phyloP scores from a whole-genome alignment of 2,797 vertebrate genomes.

The Pelobates cultripes region DNA sequence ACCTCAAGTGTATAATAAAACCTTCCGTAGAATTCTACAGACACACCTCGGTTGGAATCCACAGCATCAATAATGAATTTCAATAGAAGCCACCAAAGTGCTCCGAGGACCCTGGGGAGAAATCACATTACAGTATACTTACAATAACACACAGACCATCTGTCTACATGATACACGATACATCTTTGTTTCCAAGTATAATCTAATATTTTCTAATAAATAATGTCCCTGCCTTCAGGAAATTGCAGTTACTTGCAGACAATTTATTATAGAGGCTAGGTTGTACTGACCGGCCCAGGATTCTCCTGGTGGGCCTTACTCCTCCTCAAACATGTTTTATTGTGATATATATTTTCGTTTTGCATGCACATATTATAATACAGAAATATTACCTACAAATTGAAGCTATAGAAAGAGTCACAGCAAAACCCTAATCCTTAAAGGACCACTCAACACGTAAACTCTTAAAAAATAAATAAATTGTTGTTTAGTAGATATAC shows the following conservation, averaged over 20 bases:
- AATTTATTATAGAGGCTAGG: neutral
- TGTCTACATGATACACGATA: neutral
- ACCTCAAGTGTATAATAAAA: slow-evolving; percentile 91
- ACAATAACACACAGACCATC: neutral
- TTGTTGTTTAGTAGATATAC: too few relatives aligned
- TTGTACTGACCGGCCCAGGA: neutral
- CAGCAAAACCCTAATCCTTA: too few relatives aligned
- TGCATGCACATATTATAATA: too few relatives aligned
- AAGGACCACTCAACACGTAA: too few relatives aligned
- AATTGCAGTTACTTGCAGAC: neutral
- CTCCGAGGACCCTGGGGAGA: slow-evolving; percentile 76
- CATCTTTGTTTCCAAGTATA: neutral
- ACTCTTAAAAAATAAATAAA: too few relatives aligned
- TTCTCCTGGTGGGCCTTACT: too few relatives aligned
- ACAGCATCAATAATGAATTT: slow-evolving; percentile 82
- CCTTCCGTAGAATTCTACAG: slow-evolving; percentile 87
- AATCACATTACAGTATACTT: neutral
- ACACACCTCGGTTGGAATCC: slow-evolving; percentile 80
- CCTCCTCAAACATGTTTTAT: too few relatives aligned
- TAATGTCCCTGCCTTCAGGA: neutral
- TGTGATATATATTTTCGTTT: too few relatives aligned
- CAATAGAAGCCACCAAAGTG: slow-evolving; percentile 86
- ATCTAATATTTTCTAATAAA: neutral
- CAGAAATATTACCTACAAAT: too few relatives aligned
- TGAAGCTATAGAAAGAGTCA: too few relatives aligned